Base-by-base conservation (phyloP, 2,888 invertebrate species). In the Phyllotreta cruciferae region DNA sequence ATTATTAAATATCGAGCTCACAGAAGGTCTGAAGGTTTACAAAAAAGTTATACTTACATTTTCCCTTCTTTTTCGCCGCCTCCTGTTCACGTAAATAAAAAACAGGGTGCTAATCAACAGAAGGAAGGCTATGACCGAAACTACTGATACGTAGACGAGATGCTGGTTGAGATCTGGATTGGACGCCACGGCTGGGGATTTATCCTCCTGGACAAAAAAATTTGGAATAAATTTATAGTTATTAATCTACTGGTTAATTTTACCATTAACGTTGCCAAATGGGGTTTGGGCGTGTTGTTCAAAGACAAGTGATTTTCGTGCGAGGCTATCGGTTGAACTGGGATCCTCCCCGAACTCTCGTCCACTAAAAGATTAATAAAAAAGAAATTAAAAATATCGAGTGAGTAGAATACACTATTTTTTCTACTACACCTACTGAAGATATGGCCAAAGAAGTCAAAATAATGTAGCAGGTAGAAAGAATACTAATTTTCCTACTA, bases 311-410 rank as follows among this genome's bases (percentile, higher is more conserved):
- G 62, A 53, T 57, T 62, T 49, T 62, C 62, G n/a, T 62, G 62
- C 37, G 64, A 56, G 9, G 67, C 66, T 47, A 76, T 77, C 13
- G 77, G 78, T 44, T 75, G 71, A 36, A 78, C 77, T 56, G 77
- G 74, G 56, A 78, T 78, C 55, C 70, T 68, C n/a, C 74, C 73
- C 3, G 78, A 74, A 63, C 71, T 71, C 41, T 75, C 68, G 50
- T 76, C 74, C 61, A 78, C 78, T 78, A 70, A 47, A 64, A 64
- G 8, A 73, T 6, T 42, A 66, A 64, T 37, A 10, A 53, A 60
- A 41, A 14, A 49, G 9, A 45, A 45, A 14, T 7, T 14, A 45
- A n/a, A n/a, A n/a, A n/a, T n/a, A n/a, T n/a, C n/a, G n/a, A n/a
- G n/a, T n/a, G n/a, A n/a, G n/a, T n/a, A n/a, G n/a, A n/a, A n/a